A percentile compares a stretch with the other conserved stretches of the same genome.
Conservation (phyloP, 2,888 invertebrate genomes). For the Anagyrus pseudococci region DNA sequence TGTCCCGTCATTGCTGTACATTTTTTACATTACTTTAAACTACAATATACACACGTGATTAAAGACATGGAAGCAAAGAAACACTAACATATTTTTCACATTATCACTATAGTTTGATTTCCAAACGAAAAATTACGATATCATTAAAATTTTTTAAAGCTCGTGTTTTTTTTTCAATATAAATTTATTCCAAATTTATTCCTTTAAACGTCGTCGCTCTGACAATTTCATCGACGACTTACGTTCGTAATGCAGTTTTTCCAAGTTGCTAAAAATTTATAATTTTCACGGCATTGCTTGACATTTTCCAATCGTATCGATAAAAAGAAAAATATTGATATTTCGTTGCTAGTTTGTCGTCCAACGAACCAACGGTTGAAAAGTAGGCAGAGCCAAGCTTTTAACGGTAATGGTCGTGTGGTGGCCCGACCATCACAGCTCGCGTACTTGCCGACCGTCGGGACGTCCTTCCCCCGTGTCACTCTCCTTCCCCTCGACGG, state of each 20-base stretch:
- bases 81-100: constrained; percentile 1
- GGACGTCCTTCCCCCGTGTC: neutral
- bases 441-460: constrained; percentile 27
- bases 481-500: constrained; percentile 8
- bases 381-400: neutral
- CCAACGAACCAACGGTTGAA: constrained; percentile 16
- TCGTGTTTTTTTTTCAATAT: neutral
- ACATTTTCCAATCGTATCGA: too few species aligned
- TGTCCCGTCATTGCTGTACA: constrained; percentile 35
- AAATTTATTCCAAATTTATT: too few species aligned
- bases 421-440: constrained; percentile 44
- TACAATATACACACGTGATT: constrained; percentile 7
- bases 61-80: too few species aligned
- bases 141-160: neutral
- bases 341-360: too few species aligned
- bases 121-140: neutral
- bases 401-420: constrained; percentile 39
- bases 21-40: too few species aligned
- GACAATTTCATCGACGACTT: too few species aligned
- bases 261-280: too few species aligned
- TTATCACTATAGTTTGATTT: neutral
- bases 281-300: too few species aligned
- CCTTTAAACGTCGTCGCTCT: too few species aligned
- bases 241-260: too few species aligned
- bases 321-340: too few species aligned